Conservation (phyloP, 2,888 invertebrate genomes). For the Pandemis cinnamomeana region DNA sequence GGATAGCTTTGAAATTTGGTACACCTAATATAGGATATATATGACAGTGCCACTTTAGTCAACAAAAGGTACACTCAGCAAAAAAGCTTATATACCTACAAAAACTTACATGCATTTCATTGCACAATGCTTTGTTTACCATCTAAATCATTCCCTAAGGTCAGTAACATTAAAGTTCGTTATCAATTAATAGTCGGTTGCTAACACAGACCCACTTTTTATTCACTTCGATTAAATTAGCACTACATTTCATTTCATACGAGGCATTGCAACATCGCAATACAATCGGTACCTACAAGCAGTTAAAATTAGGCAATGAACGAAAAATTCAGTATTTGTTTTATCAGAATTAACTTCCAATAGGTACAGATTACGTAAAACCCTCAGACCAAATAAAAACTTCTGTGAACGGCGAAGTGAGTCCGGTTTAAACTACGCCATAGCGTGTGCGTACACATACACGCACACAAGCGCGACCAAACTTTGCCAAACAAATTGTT, state of each 20-base stretch:
- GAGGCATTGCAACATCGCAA: not conserved
- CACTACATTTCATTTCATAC: conserved; percentile 13
- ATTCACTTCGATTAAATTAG: conserved; percentile 36
- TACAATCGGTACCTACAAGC: not conserved
- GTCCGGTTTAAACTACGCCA: too few species aligned
- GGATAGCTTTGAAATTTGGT: too few species aligned
- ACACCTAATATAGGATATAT: too few species aligned
- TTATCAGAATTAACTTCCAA: not conserved
- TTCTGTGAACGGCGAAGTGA: too few species aligned
- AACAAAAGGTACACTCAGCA: too few species aligned
- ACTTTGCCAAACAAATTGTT: too few species aligned
- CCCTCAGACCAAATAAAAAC: too few species aligned
- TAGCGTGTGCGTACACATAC: too few species aligned
- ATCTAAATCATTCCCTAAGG: conserved; percentile 11
- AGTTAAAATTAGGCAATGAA: not conserved
- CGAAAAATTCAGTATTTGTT: too few species aligned
- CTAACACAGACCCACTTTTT: conserved; percentile 34
- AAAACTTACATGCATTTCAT: not conserved
- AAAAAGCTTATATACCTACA: not conserved
- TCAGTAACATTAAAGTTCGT: conserved; percentile 25
- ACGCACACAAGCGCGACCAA: too few species aligned
- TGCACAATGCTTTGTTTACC: conserved; percentile 8
- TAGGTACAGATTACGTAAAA: not conserved
- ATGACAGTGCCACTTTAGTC: too few species aligned
- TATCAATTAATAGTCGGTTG: conserved; percentile 28